Percentiles rank a stretch among this genome's conserved stretches.
Evolutionary conservation across 2,113 vertebrate genomes (phyloP).

Genomic region (Gavia stellata): DNA sequence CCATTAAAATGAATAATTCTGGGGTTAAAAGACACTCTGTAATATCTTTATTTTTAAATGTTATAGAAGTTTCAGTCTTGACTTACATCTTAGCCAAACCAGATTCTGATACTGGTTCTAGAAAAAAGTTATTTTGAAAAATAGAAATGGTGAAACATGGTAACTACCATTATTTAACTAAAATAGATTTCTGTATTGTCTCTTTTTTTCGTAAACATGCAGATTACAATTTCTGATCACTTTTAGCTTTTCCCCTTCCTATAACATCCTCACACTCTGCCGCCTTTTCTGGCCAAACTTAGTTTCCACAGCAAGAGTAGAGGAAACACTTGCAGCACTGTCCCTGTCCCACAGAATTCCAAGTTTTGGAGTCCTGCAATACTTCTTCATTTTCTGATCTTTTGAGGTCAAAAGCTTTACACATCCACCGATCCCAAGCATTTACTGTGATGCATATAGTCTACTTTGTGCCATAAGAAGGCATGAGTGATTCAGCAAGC

Average conservation of each 20-base stretch:
- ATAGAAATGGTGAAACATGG: neutral
- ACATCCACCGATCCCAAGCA: neutral
- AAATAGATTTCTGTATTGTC: neutral
- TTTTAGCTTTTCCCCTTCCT: neutral
- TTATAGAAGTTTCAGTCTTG: neutral
- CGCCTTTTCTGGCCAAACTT: neutral
- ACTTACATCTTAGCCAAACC: neutral
- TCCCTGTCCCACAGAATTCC: neutral
- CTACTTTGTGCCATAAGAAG: neutral
- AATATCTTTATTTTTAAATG: neutral
- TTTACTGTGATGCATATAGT: neutral
- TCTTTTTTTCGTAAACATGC: neutral
- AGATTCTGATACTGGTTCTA: neutral
- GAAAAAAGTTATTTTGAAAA: neutral
- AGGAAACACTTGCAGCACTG: neutral
- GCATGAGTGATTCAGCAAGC: neutral
- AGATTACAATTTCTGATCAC: neutral
- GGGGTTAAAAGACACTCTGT: neutral
- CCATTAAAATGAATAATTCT: neutral
- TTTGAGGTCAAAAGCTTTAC: neutral
- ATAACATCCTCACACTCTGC: neutral
- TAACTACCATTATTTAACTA: neutral
- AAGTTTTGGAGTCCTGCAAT: neutral
- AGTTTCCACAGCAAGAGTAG: neutral
- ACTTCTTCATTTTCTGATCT: neutral